phyloP scores from a whole-genome alignment of 2,797 vertebrate species.

The Protosalanx chinensis region DNA sequence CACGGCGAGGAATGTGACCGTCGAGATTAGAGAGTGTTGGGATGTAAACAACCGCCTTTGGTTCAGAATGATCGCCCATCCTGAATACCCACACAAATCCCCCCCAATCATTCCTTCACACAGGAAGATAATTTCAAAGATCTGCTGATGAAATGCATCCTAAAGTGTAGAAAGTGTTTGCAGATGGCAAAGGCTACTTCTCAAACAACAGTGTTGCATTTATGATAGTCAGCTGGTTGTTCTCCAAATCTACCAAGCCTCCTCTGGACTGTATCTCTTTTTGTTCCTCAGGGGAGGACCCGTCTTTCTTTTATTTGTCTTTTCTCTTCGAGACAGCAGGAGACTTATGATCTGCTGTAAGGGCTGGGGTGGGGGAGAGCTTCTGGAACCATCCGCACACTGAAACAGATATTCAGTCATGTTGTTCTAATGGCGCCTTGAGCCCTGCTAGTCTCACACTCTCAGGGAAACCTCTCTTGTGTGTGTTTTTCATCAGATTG shows the following conservation, averaged over 20 bases:
- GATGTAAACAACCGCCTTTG: constrained; percentile 4
- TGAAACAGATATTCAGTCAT: constrained; percentile 10
- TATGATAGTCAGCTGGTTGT: too few species aligned
- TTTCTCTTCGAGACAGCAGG: background rate
- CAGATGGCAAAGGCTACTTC: too few species aligned
- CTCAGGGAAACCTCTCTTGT: constrained; percentile 14
- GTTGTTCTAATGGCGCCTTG: constrained; percentile 8
- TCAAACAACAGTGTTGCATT: too few species aligned
- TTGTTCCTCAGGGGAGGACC: background rate
- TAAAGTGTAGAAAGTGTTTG: too few species aligned
- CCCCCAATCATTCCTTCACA: too few species aligned
- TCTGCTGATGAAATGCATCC: too few species aligned
- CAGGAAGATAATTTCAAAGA: too few species aligned
- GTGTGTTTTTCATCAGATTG: background rate
- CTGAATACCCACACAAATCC: too few species aligned
- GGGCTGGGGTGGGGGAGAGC: background rate
- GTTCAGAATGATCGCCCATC: background rate
- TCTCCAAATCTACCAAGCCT: background rate
- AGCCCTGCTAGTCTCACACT: background rate
- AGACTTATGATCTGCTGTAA: background rate
- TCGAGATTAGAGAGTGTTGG: constrained; percentile 25
- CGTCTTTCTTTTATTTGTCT: background rate
- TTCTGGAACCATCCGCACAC: background rate
- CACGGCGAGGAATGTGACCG: constrained; percentile 16
- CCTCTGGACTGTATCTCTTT: background rate